These are phyloP conservation scores for Cartodere bifasciata DNA, from an alignment of 2,888 invertebrate species.

Conservation along the genomic window DNA sequence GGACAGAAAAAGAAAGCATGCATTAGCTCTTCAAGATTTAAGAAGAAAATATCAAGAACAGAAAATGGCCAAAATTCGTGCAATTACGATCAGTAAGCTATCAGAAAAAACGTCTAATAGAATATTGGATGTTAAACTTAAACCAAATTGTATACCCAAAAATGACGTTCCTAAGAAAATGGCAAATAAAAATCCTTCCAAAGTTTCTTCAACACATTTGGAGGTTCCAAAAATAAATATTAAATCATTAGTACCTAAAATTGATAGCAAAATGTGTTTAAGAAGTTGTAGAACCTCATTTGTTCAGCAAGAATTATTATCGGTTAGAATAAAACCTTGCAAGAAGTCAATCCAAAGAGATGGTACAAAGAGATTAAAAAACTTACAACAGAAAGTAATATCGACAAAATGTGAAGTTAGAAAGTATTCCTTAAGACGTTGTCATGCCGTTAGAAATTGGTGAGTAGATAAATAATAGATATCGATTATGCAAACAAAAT, in stretches of 20 bases:
- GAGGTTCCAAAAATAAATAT: constrained; percentile 31
- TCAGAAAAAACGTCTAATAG: constrained; percentile 33
- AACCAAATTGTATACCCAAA: constrained; percentile 37
- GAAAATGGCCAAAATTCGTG: constrained; percentile 42
- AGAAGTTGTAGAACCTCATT: constrained; percentile 34
- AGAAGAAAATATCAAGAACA: constrained; percentile 49
- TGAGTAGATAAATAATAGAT: too few relatives aligned
- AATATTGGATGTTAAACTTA: constrained; percentile 34
- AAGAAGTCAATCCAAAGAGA: too few relatives aligned
- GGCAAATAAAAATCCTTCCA: constrained; percentile 27
- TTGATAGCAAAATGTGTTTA: constrained; percentile 33
- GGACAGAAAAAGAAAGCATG: constrained; percentile 34
- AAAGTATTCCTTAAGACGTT: too few relatives aligned
- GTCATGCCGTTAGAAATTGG: too few relatives aligned
- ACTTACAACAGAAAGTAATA: too few relatives aligned
- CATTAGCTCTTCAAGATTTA: constrained; percentile 41
- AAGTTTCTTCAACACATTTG: constrained; percentile 30
- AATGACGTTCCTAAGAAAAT: constrained; percentile 24
- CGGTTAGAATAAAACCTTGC: too few relatives aligned
- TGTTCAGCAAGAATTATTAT: constrained; percentile 30
- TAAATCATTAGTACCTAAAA: constrained; percentile 25
- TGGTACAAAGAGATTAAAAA: too few relatives aligned
- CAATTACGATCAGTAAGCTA: constrained; percentile 34
- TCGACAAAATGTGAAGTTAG: too few relatives aligned
- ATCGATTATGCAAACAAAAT: too few relatives aligned